phyloP scores from a whole-genome alignment of 2,888 invertebrate species.

The Autographa pulchrina region DNA sequence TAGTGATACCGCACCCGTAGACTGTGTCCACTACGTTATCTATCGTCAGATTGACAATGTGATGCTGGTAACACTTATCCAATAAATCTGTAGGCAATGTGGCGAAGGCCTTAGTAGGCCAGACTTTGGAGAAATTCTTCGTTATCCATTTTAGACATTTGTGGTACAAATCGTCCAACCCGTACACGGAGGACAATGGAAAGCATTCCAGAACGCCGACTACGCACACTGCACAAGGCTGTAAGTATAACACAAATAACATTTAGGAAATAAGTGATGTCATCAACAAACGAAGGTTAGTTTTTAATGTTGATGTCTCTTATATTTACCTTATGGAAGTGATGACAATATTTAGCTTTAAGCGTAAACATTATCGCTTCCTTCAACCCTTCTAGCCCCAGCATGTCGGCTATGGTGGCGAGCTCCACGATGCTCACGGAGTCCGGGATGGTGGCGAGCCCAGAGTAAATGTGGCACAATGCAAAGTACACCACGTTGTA shows the following conservation, averaged over 20 bases:
- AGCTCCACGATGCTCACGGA: conserved; percentile 96
- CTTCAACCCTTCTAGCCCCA: conserved; percentile 96
- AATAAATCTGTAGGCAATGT: conserved; percentile 94
- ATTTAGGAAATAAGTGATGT: background rate
- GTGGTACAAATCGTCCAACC: conserved; percentile 95
- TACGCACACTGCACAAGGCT: conserved; percentile 97
- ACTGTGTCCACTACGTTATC: conserved; percentile 95
- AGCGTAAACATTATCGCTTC: conserved; percentile 97
- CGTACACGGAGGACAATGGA: conserved; percentile 95
- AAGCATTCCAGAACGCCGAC: conserved; percentile 96
- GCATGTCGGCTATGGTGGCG: conserved; percentile 96
- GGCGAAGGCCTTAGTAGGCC: conserved; percentile 97
- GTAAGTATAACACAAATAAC: conserved; percentile 62
- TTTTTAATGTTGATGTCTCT: background rate
- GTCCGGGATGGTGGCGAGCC: conserved; percentile 96
- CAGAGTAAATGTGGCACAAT: conserved; percentile 98
- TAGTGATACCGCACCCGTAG: conserved; percentile 93
- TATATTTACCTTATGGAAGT: conserved; percentile 94
- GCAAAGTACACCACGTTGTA: conserved; percentile 97
- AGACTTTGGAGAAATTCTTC: conserved; percentile 94
- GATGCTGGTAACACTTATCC: conserved; percentile 95
- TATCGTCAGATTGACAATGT: conserved; percentile 93
- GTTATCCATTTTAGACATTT: conserved; percentile 97
- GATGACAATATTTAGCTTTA: conserved; percentile 97
- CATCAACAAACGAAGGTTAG: background rate